Percentiles rank a stretch among this genome's conserved stretches.
phyloP scores from a whole-genome alignment of 2,113 vertebrate species.

The Nematolebias whitei region DNA sequence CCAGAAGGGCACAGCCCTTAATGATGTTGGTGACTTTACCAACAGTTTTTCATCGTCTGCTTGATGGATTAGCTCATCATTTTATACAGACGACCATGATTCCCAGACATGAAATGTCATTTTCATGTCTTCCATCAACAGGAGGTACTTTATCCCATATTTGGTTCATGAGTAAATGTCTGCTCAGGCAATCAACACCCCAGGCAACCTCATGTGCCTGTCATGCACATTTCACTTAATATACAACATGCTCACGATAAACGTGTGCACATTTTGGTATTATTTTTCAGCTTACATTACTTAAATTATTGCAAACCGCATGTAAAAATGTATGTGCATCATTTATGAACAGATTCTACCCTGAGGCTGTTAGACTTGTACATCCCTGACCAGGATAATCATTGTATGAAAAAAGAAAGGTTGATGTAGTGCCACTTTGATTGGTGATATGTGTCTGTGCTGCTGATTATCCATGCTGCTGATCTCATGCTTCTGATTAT shows the following conservation, averaged over 20 bases:
- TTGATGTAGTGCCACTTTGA: too few relatives aligned
- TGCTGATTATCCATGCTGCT: too few relatives aligned
- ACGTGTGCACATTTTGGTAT: neutral
- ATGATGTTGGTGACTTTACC: neutral
- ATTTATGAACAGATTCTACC: too few relatives aligned
- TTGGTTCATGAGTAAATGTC: neutral
- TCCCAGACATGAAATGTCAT: neutral
- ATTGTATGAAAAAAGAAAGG: too few relatives aligned
- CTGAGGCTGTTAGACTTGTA: too few relatives aligned
- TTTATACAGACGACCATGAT: neutral
- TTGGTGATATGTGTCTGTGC: too few relatives aligned
- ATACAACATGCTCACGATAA: neutral
- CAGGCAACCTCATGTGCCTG: neutral
- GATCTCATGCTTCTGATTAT: too few relatives aligned
- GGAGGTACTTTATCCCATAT: neutral
- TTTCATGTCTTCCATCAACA: neutral
- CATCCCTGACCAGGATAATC: too few relatives aligned
- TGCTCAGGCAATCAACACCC: neutral
- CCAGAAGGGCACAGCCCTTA: neutral
- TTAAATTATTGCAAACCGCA: neutral
- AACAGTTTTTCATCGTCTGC: neutral
- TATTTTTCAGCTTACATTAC: neutral
- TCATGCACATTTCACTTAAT: neutral
- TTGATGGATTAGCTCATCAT: neutral
- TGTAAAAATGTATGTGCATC: slow-evolving; percentile 1